phyloP scores from a whole-genome alignment of 2,113 vertebrate genomes.

The Baryphthengus martii region DNA sequence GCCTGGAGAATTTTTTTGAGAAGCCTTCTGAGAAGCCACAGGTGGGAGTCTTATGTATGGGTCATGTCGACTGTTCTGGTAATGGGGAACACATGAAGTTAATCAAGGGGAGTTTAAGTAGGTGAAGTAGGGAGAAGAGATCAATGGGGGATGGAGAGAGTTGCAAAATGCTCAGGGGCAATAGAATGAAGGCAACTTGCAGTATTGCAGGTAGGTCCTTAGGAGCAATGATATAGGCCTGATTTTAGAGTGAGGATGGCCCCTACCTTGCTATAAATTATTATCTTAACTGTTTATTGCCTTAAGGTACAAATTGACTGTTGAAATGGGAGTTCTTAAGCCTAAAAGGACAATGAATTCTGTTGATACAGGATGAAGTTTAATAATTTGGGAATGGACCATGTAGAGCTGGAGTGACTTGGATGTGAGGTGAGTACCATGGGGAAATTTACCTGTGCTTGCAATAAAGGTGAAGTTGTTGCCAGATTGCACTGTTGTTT shows the following conservation, averaged over 20 bases:
- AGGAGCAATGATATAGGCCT: neutral
- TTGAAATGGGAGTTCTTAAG: neutral
- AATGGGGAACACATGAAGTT: neutral
- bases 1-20: neutral
- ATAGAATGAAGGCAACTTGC: neutral
- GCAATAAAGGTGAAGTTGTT: conserved; percentile 30
- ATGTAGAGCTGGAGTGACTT: neutral
- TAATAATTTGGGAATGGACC: neutral
- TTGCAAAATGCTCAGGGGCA: neutral
- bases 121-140: neutral
- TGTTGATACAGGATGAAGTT: neutral
- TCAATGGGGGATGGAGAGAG: neutral
- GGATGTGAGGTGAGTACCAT: neutral
- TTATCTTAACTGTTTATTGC: neutral
- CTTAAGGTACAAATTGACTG: neutral
- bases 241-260: neutral
- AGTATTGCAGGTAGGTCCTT: neutral
- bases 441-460: conserved; percentile 47
- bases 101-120: neutral
- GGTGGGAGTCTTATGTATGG: neutral
- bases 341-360: neutral
- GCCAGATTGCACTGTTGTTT: neutral
- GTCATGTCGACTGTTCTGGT: neutral
- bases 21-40: neutral
- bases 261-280: neutral